Evolutionary conservation across 2,888 invertebrate genomes (phyloP).

Genomic region (Melinaea menophilus): DNA sequence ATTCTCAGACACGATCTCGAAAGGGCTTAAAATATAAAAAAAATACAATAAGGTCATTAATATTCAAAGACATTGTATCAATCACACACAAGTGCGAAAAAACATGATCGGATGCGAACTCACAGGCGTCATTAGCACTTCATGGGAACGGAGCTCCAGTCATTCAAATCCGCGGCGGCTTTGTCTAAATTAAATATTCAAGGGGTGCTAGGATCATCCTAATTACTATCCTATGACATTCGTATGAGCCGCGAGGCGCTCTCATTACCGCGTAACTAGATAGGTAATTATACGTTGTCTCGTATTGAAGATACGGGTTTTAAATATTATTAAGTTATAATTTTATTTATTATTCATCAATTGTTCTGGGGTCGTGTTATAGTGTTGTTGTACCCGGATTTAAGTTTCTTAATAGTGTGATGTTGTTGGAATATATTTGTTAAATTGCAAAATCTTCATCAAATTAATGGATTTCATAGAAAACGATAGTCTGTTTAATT

Average conservation of each 20-base stretch:
- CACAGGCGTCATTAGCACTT: constrained; percentile 71
- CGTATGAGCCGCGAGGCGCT: constrained; percentile 52
- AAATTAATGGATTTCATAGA: too few species aligned
- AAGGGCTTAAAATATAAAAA: constrained; percentile 42
- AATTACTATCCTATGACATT: constrained; percentile 61
- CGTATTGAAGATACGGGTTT: constrained; percentile 31
- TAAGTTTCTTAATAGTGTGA: too few species aligned
- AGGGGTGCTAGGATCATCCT: constrained; percentile 41
- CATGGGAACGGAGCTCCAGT: constrained; percentile 45
- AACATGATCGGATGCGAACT: constrained; percentile 68
- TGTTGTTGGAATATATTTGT: not conserved
- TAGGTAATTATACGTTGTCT: constrained; percentile 53
- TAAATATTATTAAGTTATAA: constrained; percentile 15
- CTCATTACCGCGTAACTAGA: constrained; percentile 55
- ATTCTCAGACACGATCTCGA: constrained; percentile 47
- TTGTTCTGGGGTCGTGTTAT: not conserved
- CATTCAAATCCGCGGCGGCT: constrained; percentile 68
- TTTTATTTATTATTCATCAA: not conserved
- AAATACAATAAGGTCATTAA: constrained; percentile 65
- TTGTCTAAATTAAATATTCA: constrained; percentile 65
- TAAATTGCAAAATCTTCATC: not conserved
- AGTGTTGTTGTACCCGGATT: too few species aligned
- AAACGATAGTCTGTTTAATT: too few species aligned
- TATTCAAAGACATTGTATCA: constrained; percentile 76
- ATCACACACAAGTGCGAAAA: constrained; percentile 69